These are phyloP conservation scores for Casuarius casuarius DNA, from an alignment of 2,113 vertebrate genomes.

Conservation along the genomic window DNA sequence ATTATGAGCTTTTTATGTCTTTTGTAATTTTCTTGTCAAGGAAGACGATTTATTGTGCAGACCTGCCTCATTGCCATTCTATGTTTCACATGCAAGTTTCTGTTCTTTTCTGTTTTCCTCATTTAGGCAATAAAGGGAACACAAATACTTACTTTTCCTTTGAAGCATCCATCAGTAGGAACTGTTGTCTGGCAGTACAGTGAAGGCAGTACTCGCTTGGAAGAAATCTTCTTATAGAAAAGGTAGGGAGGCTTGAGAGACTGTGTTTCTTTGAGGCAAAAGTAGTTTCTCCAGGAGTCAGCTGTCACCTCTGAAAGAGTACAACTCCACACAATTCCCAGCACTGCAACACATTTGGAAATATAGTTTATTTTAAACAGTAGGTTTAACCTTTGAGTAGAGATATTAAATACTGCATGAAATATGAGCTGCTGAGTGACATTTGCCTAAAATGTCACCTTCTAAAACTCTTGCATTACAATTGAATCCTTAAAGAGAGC, in stretches of 20 bases:
- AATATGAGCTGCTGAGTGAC: not conserved
- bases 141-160: not conserved
- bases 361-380: not conserved
- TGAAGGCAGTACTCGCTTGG: not conserved
- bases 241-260: not conserved
- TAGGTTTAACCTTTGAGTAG: not conserved
- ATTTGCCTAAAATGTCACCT: constrained; percentile 27
- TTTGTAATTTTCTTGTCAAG: not conserved
- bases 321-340: not conserved
- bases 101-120: not conserved
- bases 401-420: not conserved
- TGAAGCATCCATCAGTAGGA: not conserved
- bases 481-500: not conserved
- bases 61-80: not conserved
- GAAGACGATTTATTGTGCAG: not conserved
- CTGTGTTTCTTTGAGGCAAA: not conserved
- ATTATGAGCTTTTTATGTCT: not conserved
- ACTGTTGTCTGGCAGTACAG: not conserved
- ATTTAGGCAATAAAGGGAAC: not conserved
- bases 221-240: not conserved
- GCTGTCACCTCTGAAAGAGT: not conserved
- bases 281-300: not conserved
- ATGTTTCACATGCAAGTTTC: not conserved
- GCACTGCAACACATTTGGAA: not conserved
- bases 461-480: not conserved